These are phyloP conservation scores for Paraplagusia blochii DNA, from an alignment of 2,113 vertebrate genomes.

Conservation along the genomic window DNA sequence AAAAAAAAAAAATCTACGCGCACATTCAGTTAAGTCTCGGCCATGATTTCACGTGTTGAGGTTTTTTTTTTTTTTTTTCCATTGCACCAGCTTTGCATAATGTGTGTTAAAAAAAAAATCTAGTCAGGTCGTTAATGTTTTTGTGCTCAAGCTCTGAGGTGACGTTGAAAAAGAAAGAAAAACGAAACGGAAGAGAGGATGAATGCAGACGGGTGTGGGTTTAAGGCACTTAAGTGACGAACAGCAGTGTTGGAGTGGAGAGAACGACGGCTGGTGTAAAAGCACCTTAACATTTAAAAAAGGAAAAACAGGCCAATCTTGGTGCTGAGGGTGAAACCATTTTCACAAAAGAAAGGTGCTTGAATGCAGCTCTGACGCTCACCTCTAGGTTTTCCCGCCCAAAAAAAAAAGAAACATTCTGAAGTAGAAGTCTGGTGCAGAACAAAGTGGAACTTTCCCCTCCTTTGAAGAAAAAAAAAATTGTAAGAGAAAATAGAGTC, in stretches of 20 bases:
- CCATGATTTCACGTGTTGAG: slow-evolving; percentile 2
- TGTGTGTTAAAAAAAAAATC: slow-evolving; percentile 16
- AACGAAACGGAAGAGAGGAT: slow-evolving; percentile 25
- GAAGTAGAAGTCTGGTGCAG: slow-evolving; percentile 41
- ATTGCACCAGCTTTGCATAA: slow-evolving; percentile 58
- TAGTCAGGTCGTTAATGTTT: slow-evolving; percentile 19
- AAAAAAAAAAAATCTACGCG: slow-evolving; percentile 32
- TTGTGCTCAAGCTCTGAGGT: slow-evolving; percentile 62
- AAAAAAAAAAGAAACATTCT: background rate
- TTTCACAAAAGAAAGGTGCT: background rate
- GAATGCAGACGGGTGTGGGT: slow-evolving; percentile 43
- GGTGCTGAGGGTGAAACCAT: slow-evolving; percentile 14
- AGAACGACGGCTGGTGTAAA: slow-evolving; percentile 36
- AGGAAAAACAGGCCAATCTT: slow-evolving; percentile 2
- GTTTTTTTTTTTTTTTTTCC: slow-evolving; percentile 5
- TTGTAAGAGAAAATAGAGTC: slow-evolving; percentile 16
- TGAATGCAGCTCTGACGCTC: slow-evolving; percentile 26
- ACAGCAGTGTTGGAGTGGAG: slow-evolving; percentile 50
- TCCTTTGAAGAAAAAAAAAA: background rate
- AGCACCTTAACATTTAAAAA: slow-evolving; percentile 19
- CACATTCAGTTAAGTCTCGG: slow-evolving; percentile 50
- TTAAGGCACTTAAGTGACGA: slow-evolving; percentile 76
- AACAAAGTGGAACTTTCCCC: slow-evolving; percentile 26
- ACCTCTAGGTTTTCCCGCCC: background rate
- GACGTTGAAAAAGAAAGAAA: slow-evolving; percentile 37